phyloP scores from a whole-genome alignment of 2,888 invertebrate genomes.

The Mesopsocus fuscifrons region DNA sequence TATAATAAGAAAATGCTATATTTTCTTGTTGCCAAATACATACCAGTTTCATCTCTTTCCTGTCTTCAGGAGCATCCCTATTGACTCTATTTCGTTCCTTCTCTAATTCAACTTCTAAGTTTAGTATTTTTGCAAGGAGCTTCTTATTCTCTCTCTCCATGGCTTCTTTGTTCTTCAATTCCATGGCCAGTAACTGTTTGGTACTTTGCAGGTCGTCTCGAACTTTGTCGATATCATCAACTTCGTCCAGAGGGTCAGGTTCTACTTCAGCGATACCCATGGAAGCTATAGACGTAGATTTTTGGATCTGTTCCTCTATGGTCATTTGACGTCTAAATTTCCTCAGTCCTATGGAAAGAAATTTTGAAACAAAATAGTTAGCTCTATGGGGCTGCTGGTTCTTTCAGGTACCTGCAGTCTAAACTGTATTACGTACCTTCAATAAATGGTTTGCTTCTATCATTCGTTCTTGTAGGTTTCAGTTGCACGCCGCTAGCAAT shows the following conservation, averaged over 20 bases:
- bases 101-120: slow-evolving; percentile 63
- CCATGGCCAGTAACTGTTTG: slow-evolving; percentile 74
- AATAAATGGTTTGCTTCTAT: slow-evolving; percentile 67
- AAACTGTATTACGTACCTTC: slow-evolving; percentile 37
- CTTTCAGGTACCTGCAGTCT: too few species aligned
- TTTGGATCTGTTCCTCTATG: slow-evolving; percentile 73
- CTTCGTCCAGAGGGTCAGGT: slow-evolving; percentile 39
- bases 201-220: slow-evolving; percentile 81
- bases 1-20: too few species aligned
- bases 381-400: too few species aligned
- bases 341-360: slow-evolving; percentile 31
- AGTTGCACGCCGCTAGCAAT: slow-evolving; percentile 59
- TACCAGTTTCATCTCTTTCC: slow-evolving; percentile 12
- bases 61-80: slow-evolving; percentile 14
- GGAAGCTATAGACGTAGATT: slow-evolving; percentile 50
- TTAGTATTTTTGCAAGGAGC: slow-evolving; percentile 54
- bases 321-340: slow-evolving; percentile 81
- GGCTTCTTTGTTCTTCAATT: slow-evolving; percentile 68
- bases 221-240: slow-evolving; percentile 76
- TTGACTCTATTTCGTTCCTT: slow-evolving; percentile 33
- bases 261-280: slow-evolving; percentile 33
- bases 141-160: slow-evolving; percentile 72
- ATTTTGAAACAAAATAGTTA: slow-evolving; percentile 11
- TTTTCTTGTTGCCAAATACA: too few species aligned
- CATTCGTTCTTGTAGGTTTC: slow-evolving; percentile 60